Base-by-base conservation (phyloP, 2,888 invertebrate genomes). In the Cybosia mesomella region DNA sequence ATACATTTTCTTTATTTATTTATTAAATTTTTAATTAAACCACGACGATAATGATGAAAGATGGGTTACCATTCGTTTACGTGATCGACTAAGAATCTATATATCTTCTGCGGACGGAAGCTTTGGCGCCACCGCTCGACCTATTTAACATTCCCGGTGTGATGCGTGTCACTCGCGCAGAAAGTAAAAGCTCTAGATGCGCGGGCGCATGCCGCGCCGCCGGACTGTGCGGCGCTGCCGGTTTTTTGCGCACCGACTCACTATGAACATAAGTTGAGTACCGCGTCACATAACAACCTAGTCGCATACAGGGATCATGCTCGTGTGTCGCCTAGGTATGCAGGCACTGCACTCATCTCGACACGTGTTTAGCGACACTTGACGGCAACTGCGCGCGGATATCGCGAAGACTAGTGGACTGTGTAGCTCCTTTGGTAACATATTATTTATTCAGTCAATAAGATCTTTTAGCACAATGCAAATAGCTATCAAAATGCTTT, bases 111-210 rank as follows among this genome's bases (percentile, higher is more conserved):
- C 24, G n/a, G 43, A 24, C 43, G 28, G 39, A 49, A 49, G 28
- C 49, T 32, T 28, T 11, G 28, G 24, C 22, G 53, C 11, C 24
- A 59, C 15, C 34, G 13, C n/a, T n/a, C 21, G 49, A 22, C 58
- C 15, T 53, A 57, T 65, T 49, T 55, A 49, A 60, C 59, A 74
- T 73, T 64, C 73, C 66, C 28, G 22, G 8, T 39, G 32, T 36
- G 62, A 55, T 61, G 60, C 55, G 64, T 66, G 65, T 68, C 60
- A 18, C 39, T 32, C 61, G 61, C 58, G 68, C 74, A 54, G 75
- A 80, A 80, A 80, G 75, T 75, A 73, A 75, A 75, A 80, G 75
- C 80, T 53, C 13, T 66, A 55, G 13, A 39, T 21, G 61, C 61
- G 49, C 57, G 39, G 9, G 63, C 68, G 58, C 66, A 57, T 53